Evolutionary conservation across 2,113 vertebrate species (phyloP).

Genomic region (Gnathonemus echidnorhynchus): DNA sequence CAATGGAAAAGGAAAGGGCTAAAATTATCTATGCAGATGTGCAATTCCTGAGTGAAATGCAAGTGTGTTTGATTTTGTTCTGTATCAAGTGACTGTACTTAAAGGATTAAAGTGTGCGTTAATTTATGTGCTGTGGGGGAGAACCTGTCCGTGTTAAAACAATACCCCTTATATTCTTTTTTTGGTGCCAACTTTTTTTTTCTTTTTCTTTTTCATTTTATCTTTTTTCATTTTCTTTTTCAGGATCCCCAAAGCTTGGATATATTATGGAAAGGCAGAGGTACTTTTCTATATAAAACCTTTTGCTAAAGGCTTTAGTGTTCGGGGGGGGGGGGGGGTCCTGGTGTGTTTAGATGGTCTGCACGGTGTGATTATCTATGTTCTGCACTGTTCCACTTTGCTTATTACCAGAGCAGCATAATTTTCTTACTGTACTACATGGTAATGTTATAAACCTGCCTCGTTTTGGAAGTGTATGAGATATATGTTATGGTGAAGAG

Average conservation of each 20-base stretch:
- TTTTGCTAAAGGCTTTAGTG: not conserved
- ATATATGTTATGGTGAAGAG: not conserved
- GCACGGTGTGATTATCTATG: not conserved
- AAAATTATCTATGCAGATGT: not conserved
- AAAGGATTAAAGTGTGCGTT: not conserved
- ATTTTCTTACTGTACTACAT: not conserved
- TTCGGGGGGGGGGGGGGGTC: not conserved
- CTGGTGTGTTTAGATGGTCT: not conserved
- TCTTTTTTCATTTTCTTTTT: slow-evolving; percentile 16
- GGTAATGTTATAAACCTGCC: not conserved
- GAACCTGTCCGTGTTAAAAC: not conserved
- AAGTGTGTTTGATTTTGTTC: not conserved
- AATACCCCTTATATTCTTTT: not conserved
- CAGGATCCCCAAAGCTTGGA: slow-evolving; percentile 53
- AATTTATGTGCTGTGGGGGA: not conserved
- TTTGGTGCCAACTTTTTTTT: not conserved
- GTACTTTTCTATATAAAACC: slow-evolving; percentile 34
- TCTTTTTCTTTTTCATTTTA: not conserved
- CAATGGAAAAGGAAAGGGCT: not conserved
- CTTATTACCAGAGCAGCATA: not conserved
- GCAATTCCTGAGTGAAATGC: not conserved
- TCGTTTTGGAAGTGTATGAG: not conserved
- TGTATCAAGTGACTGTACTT: not conserved
- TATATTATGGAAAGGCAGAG: slow-evolving; percentile 47
- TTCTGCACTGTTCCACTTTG: not conserved